Base-by-base conservation (phyloP, 2,797 vertebrate genomes). In the Coracias cyanogaster region DNA sequence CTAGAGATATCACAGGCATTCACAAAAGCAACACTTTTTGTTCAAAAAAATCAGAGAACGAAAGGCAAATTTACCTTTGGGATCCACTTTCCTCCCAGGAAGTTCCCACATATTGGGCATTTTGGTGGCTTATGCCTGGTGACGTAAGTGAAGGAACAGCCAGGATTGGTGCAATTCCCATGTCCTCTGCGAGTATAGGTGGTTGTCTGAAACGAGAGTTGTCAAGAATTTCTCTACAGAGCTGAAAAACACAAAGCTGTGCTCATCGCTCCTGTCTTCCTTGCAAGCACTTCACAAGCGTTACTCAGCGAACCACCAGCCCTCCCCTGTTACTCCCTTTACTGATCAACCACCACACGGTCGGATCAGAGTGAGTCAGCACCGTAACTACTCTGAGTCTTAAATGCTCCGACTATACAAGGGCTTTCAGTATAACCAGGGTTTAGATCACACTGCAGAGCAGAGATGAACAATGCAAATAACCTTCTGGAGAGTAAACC, bases 51-150 rank as follows among this genome's bases (percentile, higher is more conserved):
- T 37, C 10, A 33, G 15, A 25, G 29, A 66, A 89, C 6, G 31
- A 91, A 73, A 92, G 35, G 39, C 7, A 28, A n/a, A 54, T 43
- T 88, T 94, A 99, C 98, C 95, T 98, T 98, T 77, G 99, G 98
- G 87, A 99, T 98, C 99, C 99, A 99, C 96, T 99, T 99, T 37
- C 99, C 99, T 74, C 99, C 99, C 31, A 99, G 98, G 94, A 99
- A 98, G 94, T 98, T 98, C 35, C 99, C 99, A 78, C 99, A 99
- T 1, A 97, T 94, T 1, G 99, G 99, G 90, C 99, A 99, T 71
- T 98, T 98, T 16, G 99, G 99, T 33, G 99, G 99, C 90, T 99
- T 99, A 98, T 99, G 99, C 70, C 99, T 99, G 57, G 99, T 99
- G 95, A 99, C 99, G 0, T 99, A 99, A 16, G 99, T 98, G 90